Evolutionary conservation across 2,888 invertebrate genomes (phyloP).

Genomic region (Ashinkailepas kermadecensis): DNA sequence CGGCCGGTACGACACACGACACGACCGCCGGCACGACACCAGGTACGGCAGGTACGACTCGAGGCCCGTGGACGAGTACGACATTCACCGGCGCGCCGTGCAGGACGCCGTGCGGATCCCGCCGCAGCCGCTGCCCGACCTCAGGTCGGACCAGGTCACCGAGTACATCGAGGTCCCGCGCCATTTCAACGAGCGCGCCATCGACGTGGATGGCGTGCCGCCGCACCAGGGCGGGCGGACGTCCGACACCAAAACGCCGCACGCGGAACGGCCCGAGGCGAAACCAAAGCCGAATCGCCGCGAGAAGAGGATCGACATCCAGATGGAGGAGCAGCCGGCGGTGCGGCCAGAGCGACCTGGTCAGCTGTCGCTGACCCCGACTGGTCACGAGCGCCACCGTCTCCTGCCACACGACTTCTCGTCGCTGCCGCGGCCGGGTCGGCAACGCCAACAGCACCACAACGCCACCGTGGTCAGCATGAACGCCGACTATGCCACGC

Average conservation of each 20-base stretch:
- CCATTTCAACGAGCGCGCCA: conserved; percentile 13
- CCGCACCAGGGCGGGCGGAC: not conserved
- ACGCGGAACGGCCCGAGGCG: conserved; percentile 23
- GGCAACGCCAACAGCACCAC: too few species aligned
- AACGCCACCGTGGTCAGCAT: conserved; percentile 10
- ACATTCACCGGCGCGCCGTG: not conserved
- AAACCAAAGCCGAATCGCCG: not conserved
- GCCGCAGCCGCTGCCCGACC: not conserved
- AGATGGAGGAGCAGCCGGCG: not conserved
- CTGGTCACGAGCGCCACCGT: not conserved
- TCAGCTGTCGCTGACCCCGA: conserved; percentile 20
- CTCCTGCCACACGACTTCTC: conserved; percentile 15
- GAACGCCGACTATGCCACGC: conserved; percentile 13
- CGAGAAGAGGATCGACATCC: conserved; percentile 2
- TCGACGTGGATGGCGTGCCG: conserved; percentile 8
- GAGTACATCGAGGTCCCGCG: conserved; percentile 19
- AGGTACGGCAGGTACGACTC: too few species aligned
- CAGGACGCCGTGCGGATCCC: not conserved
- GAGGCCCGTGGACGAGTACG: conserved; percentile 2
- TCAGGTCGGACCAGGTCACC: not conserved
- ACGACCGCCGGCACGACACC: not conserved
- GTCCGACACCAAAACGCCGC: not conserved
- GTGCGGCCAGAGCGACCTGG: conserved; percentile 18
- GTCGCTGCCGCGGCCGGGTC: conserved; percentile 19
- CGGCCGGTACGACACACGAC: not conserved